These are phyloP conservation scores for Artibeus jamaicensis DNA, from an alignment of 2,797 vertebrate genomes.

Conservation along the genomic window DNA sequence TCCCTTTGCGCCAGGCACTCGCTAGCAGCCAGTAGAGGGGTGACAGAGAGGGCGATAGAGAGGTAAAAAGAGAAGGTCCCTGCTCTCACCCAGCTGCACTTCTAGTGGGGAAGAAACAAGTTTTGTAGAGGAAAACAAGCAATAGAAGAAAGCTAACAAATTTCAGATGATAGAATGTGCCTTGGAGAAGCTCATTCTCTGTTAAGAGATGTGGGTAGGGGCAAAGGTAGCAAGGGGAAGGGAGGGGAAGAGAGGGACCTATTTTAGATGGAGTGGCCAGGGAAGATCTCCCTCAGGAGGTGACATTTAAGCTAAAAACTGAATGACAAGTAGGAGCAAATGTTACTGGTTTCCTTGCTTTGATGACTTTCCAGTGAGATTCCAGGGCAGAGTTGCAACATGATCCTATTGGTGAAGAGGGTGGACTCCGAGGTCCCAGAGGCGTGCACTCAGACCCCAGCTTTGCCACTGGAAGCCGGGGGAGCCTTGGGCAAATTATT, in stretches of 20 bases:
- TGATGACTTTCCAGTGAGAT: not conserved
- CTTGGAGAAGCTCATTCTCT: not conserved
- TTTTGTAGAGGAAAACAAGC: not conserved
- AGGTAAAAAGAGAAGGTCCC: not conserved
- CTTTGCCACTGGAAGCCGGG: not conserved
- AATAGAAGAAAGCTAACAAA: not conserved
- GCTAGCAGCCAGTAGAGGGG: too few relatives aligned
- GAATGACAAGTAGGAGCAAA: not conserved
- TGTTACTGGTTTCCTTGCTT: not conserved
- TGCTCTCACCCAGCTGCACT: not conserved
- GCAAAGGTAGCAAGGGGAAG: not conserved
- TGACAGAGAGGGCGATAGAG: not conserved
- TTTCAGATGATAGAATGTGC: not conserved
- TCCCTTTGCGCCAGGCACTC: not conserved
- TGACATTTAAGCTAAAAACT: conserved; percentile 36
- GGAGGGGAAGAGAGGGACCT: not conserved
- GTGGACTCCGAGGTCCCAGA: not conserved
- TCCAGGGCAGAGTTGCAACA: not conserved
- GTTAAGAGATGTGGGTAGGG: not conserved
- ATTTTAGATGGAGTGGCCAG: not conserved
- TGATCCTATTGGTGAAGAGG: not conserved
- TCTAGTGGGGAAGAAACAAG: not conserved
- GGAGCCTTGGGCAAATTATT: not conserved
- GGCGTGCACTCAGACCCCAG: accelerated
- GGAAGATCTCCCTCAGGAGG: not conserved